Conservation (phyloP, 2,797 vertebrate species). For the Hephaestus fuliginosus region DNA sequence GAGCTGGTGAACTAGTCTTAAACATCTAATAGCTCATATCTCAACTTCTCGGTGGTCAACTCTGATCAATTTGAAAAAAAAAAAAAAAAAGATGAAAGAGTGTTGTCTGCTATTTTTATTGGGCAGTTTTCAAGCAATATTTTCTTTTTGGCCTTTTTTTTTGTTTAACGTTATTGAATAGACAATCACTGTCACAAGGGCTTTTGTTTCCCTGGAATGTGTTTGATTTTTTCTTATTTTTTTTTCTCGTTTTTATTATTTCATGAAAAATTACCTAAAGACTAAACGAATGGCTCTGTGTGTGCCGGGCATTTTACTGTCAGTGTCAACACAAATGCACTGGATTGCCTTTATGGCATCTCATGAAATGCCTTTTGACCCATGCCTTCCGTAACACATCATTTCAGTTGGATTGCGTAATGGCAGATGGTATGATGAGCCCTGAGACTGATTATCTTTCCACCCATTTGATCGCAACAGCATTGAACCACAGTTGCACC, state of each 20-base stretch:
- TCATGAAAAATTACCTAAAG: slow-evolving; percentile 78
- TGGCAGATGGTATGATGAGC: slow-evolving; percentile 66
- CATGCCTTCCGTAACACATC: slow-evolving; percentile 83
- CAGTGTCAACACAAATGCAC: slow-evolving; percentile 85
- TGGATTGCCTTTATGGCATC: slow-evolving; percentile 83
- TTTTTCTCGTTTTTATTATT: slow-evolving; percentile 43
- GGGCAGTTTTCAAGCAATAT: slow-evolving; percentile 85
- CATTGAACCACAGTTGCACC: slow-evolving; percentile 61
- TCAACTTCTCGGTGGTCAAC: slow-evolving; percentile 66
- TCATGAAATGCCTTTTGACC: slow-evolving; percentile 87
- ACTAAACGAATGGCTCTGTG: slow-evolving; percentile 84
- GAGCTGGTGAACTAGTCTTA: slow-evolving; percentile 77
- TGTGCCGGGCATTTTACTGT: slow-evolving; percentile 84
- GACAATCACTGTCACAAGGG: slow-evolving; percentile 90
- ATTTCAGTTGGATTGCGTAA: slow-evolving; percentile 78
- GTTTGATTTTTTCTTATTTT: slow-evolving; percentile 58
- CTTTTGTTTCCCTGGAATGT: slow-evolving; percentile 88
- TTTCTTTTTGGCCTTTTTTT: slow-evolving; percentile 75
- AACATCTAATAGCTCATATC: slow-evolving; percentile 67
- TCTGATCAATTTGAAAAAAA: slow-evolving; percentile 65
- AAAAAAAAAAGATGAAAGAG: slow-evolving; percentile 39
- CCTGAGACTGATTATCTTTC: slow-evolving; percentile 67
- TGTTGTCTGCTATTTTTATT: slow-evolving; percentile 75
- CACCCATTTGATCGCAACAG: slow-evolving; percentile 56
- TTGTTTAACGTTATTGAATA: slow-evolving; percentile 82